Evolutionary conservation across 2,888 invertebrate genomes (phyloP), one percentile per base, ranked within the genome.

Genomic region (Andrena camellia): DNA sequence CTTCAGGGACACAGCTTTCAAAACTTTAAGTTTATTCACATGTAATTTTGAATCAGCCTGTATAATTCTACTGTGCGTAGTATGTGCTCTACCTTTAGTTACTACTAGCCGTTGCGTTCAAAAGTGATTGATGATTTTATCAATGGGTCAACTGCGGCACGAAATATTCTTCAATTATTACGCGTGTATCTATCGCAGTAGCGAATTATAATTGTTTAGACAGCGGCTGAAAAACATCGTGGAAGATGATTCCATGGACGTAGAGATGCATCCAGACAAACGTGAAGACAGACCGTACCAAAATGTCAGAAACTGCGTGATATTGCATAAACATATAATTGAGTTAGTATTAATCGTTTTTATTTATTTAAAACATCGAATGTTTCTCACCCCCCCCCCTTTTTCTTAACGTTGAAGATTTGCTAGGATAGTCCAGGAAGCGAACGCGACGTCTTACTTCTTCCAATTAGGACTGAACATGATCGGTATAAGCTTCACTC

Each of bases 401-500:
- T 7, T 33, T 10, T 35, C 57, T 62, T 2, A 59, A n/a, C n/a
- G 50, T 67, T 8, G 33, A 78, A 91, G 91, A 63, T 91, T 88
- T 33, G 87, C 86, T 6, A 79, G 67, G 3, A 31, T 77, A 35
- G 75, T 91, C 33, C 86, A 91, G 31, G 70, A 81, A 0, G 88
- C 90, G 2, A 90, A 89, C 54, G 85, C 89, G 29, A 74, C 81
- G 26, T 90, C 90, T 6, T 84, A 88, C 26, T 86, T 90, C 50
- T 77, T 90, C 52, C 90, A 91, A 85, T 48, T 91, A 52, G 88
- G 88, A 31, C 73, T 90, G 10, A 90, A 88, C 64, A 86, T 91
- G 88, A 29, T 90, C 13, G 87, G 90, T 29, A 78, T 91, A 54
- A 91, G 88, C 68, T 91, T 91, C 67, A 90, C 90, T 1, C 88